Conservation (phyloP, 2,797 vertebrate genomes). For the Sebastes taczanowskii region DNA sequence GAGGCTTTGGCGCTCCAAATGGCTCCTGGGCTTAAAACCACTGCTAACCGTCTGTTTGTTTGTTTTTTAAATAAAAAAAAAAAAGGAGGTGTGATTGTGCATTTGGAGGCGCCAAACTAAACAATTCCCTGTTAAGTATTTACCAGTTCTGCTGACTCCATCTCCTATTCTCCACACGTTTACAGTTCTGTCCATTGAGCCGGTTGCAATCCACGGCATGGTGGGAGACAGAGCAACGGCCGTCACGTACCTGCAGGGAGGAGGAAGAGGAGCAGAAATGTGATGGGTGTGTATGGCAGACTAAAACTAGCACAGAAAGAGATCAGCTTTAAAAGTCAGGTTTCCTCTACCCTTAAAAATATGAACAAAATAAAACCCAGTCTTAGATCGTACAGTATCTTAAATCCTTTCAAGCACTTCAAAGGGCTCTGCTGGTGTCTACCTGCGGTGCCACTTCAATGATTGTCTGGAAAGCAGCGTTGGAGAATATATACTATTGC, state of each 20-base stretch:
- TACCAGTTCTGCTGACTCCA: conserved; percentile 66
- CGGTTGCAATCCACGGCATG: conserved; percentile 85
- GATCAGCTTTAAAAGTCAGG: conserved; percentile 36
- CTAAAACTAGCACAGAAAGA: conserved; percentile 38
- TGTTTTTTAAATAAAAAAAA: not conserved
- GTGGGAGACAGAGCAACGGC: conserved; percentile 86
- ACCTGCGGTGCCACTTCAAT: conserved; percentile 67
- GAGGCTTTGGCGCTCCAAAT: conserved; percentile 23
- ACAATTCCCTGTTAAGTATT: conserved; percentile 49
- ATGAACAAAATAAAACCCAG: not conserved
- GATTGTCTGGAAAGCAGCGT: conserved; percentile 43
- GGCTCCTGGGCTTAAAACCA: conserved; percentile 34
- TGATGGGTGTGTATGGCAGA: conserved; percentile 19
- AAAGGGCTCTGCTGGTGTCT: conserved; percentile 56
- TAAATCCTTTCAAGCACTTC: conserved; percentile 67
- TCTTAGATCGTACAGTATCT: conserved; percentile 54
- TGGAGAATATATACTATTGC: conserved; percentile 44
- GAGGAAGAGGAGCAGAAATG: conserved; percentile 4
- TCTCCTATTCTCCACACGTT: conserved; percentile 86
- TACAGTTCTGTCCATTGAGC: conserved; percentile 92
- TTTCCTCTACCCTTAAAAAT: not conserved
- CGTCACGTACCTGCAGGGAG: conserved; percentile 86
- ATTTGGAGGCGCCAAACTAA: conserved; percentile 26
- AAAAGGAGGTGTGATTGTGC: conserved; percentile 22
- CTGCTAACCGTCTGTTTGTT: conserved; percentile 10